Evolutionary conservation across 1,140 invertebrate species (phyloP).

Genomic region (Danaus melanippus): DNA sequence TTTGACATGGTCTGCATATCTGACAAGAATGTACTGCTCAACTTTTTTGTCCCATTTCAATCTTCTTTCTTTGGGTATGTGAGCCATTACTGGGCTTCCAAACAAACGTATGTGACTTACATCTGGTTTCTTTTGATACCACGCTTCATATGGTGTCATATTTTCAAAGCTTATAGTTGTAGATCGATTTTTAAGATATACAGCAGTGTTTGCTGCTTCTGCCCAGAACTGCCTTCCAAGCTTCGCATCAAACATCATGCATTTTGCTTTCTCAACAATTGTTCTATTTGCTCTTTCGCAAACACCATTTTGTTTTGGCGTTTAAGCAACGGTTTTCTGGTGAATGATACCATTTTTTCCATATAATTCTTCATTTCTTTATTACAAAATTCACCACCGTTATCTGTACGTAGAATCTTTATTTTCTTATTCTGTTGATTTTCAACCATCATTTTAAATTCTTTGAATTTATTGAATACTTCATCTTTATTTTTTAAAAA

Average conservation of each 20-base stretch:
- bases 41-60: too few relatives aligned
- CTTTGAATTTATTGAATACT: conserved; percentile 5
- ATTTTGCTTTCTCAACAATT: conserved; percentile 6
- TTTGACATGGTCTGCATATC: not conserved
- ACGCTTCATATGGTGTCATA: conserved; percentile 4
- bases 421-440: conserved; percentile 8
- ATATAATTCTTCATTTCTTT: not conserved
- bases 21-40: conserved; percentile 1
- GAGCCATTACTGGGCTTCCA: not conserved
- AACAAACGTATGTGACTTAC: conserved; percentile 1
- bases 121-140: not conserved
- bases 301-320: conserved; percentile 3
- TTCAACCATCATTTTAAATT: conserved; percentile 6
- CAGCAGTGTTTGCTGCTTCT: conserved; percentile 5
- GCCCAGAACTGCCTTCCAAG: conserved; percentile 3
- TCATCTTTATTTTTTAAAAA: conserved; percentile 6
- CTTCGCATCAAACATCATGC: conserved; percentile 4
- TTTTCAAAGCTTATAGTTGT: not conserved
- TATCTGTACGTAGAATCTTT: not conserved
- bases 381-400: conserved; percentile 8
- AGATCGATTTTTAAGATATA: conserved; percentile 3
- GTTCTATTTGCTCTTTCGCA: conserved; percentile 2
- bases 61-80: too few relatives aligned
- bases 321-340: conserved; percentile 4
- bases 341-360: conserved; percentile 1